phyloP scores from a whole-genome alignment of 2,113 vertebrate genomes.

The Tupaia tana region DNA sequence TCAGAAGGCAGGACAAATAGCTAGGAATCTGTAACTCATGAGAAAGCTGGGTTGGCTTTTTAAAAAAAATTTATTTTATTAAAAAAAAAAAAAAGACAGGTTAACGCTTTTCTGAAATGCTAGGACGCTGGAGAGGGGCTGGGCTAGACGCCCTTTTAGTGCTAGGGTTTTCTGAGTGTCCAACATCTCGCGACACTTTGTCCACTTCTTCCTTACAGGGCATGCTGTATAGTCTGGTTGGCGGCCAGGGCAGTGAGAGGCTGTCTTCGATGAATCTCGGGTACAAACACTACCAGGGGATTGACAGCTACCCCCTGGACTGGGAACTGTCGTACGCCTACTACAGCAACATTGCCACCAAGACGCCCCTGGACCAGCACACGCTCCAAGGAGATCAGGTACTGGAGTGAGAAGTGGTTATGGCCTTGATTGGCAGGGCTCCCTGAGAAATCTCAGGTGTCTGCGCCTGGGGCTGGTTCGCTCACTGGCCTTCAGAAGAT shows the following conservation, averaged over 20 bases:
- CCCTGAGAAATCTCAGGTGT: background rate
- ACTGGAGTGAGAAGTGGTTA: conserved; percentile 22
- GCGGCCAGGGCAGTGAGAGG: conserved; percentile 89
- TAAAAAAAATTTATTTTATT: background rate
- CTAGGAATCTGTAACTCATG: background rate
- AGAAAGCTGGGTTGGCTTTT: background rate
- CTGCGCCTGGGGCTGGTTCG: conserved; percentile 12
- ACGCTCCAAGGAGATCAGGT: conserved; percentile 89
- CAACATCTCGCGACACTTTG: background rate
- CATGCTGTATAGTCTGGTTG: conserved; percentile 93
- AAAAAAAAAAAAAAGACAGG: background rate
- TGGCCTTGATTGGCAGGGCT: background rate
- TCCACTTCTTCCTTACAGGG: conserved; percentile 87
- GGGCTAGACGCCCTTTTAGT: background rate
- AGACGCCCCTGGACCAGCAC: conserved; percentile 88
- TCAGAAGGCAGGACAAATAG: background rate
- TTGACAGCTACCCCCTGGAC: conserved; percentile 92
- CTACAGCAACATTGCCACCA: conserved; percentile 91
- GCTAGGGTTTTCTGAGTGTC: background rate
- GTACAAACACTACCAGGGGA: conserved; percentile 95
- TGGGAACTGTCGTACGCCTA: conserved; percentile 92
- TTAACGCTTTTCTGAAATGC: background rate
- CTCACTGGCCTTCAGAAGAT: background rate
- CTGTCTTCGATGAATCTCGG: conserved; percentile 94
- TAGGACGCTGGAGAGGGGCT: background rate